Evolutionary conservation across 2,113 vertebrate genomes (phyloP).

Genomic region (Haemorhous mexicanus): DNA sequence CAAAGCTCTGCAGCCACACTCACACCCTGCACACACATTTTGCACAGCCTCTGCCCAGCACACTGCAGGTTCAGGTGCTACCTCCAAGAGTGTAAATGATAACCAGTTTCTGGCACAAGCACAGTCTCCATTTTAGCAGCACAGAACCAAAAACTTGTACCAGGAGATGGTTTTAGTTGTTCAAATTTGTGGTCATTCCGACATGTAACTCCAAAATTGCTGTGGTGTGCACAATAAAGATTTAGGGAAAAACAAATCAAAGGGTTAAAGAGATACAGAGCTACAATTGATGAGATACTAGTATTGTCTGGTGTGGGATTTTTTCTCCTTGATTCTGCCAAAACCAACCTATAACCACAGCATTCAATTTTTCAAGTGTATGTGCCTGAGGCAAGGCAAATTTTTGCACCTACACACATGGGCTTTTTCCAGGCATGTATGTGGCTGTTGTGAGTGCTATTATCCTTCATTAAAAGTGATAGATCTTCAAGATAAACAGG

Average conservation of each 20-base stretch:
- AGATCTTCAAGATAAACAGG: conserved; percentile 48
- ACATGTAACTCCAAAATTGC: background rate
- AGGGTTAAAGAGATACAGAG: conserved; percentile 17
- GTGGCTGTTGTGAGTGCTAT: conserved; percentile 32
- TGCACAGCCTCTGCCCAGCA: background rate
- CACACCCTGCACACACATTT: background rate
- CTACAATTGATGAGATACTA: background rate
- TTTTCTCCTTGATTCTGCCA: conserved; percentile 15
- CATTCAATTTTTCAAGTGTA: conserved; percentile 31
- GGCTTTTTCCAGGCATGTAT: conserved; percentile 47
- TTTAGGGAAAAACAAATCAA: background rate
- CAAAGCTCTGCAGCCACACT: background rate
- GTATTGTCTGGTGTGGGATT: background rate
- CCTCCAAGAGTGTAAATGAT: background rate
- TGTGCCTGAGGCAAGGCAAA: conserved; percentile 35
- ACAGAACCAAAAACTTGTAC: background rate
- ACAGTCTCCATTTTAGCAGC: background rate
- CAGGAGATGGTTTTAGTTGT: background rate
- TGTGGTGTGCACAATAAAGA: background rate
- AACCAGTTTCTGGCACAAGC: background rate
- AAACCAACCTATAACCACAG: conserved; percentile 46
- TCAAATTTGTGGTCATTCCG: background rate
- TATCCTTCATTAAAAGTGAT: conserved; percentile 58
- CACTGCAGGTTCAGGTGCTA: background rate
- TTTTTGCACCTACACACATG: conserved; percentile 47